Evolutionary conservation across 2,888 invertebrate genomes (phyloP).

Genomic region (Caenorhabditis angaria): DNA sequence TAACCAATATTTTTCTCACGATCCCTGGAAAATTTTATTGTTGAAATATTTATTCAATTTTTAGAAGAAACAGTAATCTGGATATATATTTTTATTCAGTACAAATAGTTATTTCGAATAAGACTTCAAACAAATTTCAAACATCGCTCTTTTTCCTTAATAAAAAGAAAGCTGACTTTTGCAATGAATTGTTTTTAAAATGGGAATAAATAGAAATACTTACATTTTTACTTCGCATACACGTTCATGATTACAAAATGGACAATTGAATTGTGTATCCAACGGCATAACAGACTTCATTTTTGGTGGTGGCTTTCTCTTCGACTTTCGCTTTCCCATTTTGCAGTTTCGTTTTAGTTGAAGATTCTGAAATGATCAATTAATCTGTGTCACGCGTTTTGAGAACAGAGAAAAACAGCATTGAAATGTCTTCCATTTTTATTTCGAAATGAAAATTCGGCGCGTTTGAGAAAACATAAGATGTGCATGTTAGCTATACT

Average conservation of each 20-base stretch:
- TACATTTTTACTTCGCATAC: conserved; percentile 99
- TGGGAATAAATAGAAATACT: conserved; percentile 56
- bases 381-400: neutral
- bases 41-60: neutral
- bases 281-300: conserved; percentile 90
- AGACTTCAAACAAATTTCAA: no score
- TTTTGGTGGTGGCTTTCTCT: conserved; percentile 92
- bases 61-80: no score
- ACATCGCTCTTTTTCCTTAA: no score
- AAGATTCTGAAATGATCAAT: conserved; percentile 9
- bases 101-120: no score
- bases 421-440: conserved; percentile 9
- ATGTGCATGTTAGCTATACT: conserved; percentile 26
- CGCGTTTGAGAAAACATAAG: conserved; percentile 24
- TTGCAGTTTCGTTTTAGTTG: neutral
- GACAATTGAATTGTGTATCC: conserved; percentile 95
- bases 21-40: conserved; percentile 79
- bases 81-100: no score
- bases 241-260: conserved; percentile 98
- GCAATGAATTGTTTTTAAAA: neutral
- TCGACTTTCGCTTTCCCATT: conserved; percentile 96
- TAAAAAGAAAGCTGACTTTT: no score
- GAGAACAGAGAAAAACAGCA: conserved; percentile 11
- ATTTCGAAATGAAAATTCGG: conserved; percentile 25
- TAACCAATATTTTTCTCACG: conserved; percentile 90